Percentiles rank a stretch among this genome's conserved stretches.
These are phyloP conservation scores for Malthinus seriepunctatus DNA, from an alignment of 2,888 invertebrate genomes.

Conservation along the genomic window DNA sequence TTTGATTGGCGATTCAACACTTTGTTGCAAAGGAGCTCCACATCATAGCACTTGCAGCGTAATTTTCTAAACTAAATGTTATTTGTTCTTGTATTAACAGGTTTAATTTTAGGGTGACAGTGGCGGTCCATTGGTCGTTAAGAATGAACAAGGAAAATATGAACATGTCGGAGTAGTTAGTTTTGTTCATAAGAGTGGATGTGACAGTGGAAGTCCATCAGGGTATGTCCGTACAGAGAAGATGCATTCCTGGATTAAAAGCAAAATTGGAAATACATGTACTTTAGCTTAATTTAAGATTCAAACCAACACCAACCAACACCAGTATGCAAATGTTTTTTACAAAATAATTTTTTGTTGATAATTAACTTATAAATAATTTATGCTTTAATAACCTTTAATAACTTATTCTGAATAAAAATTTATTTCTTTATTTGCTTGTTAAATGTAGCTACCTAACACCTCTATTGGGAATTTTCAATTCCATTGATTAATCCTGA, in stretches of 20 bases:
- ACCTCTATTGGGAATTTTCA: too few species aligned
- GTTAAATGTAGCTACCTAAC: too few species aligned
- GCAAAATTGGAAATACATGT: too few species aligned
- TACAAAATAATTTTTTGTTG: too few species aligned
- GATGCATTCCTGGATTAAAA: conserved; percentile 39
- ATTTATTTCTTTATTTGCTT: too few species aligned
- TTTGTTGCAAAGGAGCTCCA: conserved; percentile 40
- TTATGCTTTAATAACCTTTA: too few species aligned
- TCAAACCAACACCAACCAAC: too few species aligned
- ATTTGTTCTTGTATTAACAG: neutral
- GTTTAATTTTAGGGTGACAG: conserved; percentile 41
- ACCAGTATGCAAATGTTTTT: too few species aligned
- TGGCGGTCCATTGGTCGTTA: too few species aligned
- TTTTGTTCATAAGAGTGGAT: conserved; percentile 39
- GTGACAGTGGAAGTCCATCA: conserved; percentile 40
- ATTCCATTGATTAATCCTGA: too few species aligned
- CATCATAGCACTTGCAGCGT: conserved; percentile 44
- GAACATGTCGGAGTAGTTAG: conserved; percentile 42
- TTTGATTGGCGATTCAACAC: conserved; percentile 27
- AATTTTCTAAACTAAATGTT: conserved; percentile 22
- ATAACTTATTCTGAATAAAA: too few species aligned
- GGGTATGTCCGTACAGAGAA: conserved; percentile 40
- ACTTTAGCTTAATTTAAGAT: conserved; percentile 1
- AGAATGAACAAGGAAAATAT: conserved; percentile 18
- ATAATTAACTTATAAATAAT: too few species aligned